phyloP scores from a whole-genome alignment of 2,888 invertebrate species.

The Polylopha cassiicola region DNA sequence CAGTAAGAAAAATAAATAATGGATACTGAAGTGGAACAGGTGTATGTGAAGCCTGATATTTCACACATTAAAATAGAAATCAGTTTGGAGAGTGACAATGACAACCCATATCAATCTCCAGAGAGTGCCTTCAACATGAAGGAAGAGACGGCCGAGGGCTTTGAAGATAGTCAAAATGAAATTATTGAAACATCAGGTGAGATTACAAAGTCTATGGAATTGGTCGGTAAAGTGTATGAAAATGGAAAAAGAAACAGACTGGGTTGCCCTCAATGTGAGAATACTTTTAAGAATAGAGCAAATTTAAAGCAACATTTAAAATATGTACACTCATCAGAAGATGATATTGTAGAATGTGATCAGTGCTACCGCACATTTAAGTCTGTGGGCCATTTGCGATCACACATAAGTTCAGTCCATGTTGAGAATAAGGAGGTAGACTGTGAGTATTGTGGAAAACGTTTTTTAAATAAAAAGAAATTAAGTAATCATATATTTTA shows the following conservation, averaged over 20 bases:
- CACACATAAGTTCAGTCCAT: constrained; percentile 36
- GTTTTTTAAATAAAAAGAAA: constrained; percentile 36
- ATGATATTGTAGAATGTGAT: constrained; percentile 32
- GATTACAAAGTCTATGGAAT: constrained; percentile 8
- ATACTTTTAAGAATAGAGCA: constrained; percentile 24
- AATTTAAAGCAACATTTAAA: constrained; percentile 27
- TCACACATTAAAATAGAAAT: no score
- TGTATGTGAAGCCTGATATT: no score
- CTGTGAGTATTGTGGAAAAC: constrained; percentile 36
- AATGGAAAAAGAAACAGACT: constrained; percentile 36
- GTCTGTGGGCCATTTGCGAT: constrained; percentile 33
- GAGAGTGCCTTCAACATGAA: no score
- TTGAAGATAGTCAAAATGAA: not conserved
- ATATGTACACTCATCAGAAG: constrained; percentile 32
- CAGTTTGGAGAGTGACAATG: no score
- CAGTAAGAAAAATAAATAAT: no score
- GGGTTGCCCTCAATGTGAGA: constrained; percentile 23
- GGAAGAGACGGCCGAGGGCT: no score
- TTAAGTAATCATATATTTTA: constrained; percentile 40
- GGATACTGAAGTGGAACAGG: no score
- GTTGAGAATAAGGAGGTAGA: constrained; percentile 26
- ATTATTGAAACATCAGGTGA: not conserved
- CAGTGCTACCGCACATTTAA: constrained; percentile 37
- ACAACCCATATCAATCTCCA: no score
- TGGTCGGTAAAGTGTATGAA: constrained; percentile 34